Evolutionary conservation across 2,797 vertebrate species (phyloP), one percentile per base, ranked within the genome.

Genomic region (Chelon labrosus): DNA sequence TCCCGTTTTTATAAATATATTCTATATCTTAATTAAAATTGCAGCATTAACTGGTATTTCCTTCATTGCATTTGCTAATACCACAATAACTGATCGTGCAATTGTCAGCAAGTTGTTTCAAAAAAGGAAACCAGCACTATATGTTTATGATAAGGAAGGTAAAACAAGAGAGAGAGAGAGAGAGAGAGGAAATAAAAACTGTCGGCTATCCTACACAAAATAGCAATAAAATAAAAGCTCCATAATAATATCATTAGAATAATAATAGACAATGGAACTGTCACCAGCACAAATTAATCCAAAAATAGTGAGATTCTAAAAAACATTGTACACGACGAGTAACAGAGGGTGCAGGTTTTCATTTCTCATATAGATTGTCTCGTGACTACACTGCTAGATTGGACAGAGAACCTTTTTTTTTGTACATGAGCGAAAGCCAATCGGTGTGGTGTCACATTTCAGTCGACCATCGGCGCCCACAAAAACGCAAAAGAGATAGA

Each of bases 231-330:
- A 94, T 92, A 92, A 91, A 88, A 89, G 88, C 88, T 91, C 86
- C 90, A 91, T 89, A 90, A 88, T 90, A 91, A 88, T 88, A 91
- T 85, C 73, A 91, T 89, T 79, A 35, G 31, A 35, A 91, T 89
- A 65, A 55, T 55, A 55, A 55, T 55, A 55, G 94, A 95, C 96
- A 95, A 96, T 95, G 95, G 92, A 96, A 96, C 95, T 95, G 96
- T 96, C 96, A 97, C 96, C 96, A 96, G 96, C 96, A 97, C 96
- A 95, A 96, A 96, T 94, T 94, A 97, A 96, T 63, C 95, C 93
- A 95, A 95, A 96, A 95, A 95, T 94, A 95, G 95, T 95, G 93
- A 95, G 90, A 92, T 93, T 94, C 91, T 94, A 95, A 95, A 96
- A 93, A 89, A 96, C 92, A 91, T 95, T 93, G 90, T 95, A 96